A percentile compares a stretch with the other conserved stretches of the same genome.
phyloP scores from a whole-genome alignment of 2,113 vertebrate genomes.

The Accipiter cooperii region DNA sequence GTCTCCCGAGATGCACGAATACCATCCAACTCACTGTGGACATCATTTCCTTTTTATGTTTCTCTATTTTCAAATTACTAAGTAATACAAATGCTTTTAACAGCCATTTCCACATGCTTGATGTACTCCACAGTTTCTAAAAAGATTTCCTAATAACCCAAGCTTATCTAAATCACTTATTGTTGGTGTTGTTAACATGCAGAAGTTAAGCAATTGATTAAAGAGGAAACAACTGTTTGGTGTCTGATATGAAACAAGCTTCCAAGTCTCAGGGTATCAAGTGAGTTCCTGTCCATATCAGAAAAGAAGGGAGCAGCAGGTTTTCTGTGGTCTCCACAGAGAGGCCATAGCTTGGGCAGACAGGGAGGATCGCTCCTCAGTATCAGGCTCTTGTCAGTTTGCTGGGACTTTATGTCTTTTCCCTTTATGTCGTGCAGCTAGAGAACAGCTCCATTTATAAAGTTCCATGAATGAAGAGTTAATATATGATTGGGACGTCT shows the following conservation, averaged over 20 bases:
- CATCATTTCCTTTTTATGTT: constrained; percentile 42
- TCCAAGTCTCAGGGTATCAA: neutral
- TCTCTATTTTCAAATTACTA: constrained; percentile 1
- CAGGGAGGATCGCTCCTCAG: neutral
- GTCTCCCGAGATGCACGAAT: constrained; percentile 10
- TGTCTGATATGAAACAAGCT: neutral
- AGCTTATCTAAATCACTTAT: neutral
- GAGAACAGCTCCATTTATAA: neutral
- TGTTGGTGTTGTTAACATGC: neutral
- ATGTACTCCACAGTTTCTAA: neutral
- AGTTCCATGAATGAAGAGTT: neutral
- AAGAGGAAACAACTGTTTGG: neutral
- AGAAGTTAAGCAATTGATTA: neutral
- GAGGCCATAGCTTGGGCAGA: neutral
- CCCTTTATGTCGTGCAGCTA: neutral
- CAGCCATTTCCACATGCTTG: neutral
- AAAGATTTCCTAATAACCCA: neutral
- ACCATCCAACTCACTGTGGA: neutral
- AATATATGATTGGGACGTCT: neutral
- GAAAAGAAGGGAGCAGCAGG: neutral
- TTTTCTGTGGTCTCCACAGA: neutral
- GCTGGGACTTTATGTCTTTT: neutral
- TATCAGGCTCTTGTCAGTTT: neutral
- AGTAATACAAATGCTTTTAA: constrained; percentile 10
- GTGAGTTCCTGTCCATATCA: neutral